These are phyloP conservation scores for Lagorchestes hirsutus DNA, from an alignment of 2,797 vertebrate genomes.

Conservation along the genomic window DNA sequence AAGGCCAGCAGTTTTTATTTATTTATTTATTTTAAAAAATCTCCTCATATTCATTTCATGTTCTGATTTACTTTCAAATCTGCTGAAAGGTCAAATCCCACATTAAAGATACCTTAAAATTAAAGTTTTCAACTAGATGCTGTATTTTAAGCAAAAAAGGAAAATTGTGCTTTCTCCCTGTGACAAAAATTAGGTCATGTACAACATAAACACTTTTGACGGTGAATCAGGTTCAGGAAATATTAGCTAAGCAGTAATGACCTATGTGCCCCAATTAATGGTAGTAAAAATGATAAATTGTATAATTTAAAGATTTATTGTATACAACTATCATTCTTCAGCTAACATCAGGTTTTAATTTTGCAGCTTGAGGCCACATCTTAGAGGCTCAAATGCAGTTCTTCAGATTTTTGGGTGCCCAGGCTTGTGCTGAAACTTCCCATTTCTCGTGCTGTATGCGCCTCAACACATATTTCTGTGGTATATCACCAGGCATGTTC, in stretches of 20 bases:
- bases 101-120: slow-evolving; percentile 62
- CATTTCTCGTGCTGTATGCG: slow-evolving; percentile 11
- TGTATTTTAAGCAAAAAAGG: slow-evolving; percentile 67
- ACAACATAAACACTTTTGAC: slow-evolving; percentile 80
- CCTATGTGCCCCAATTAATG: slow-evolving; percentile 53
- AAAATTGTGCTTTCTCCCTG: slow-evolving; percentile 58
- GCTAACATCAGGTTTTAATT: slow-evolving; percentile 51
- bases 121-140: slow-evolving; percentile 59
- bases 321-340: slow-evolving; percentile 60
- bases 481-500: slow-evolving; percentile 6
- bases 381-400: slow-evolving; percentile 62
- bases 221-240: slow-evolving; percentile 80
- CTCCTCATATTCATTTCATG: slow-evolving; percentile 30
- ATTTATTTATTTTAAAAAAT: slow-evolving; percentile 28
- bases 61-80: slow-evolving; percentile 52
- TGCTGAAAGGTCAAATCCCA: slow-evolving; percentile 65
- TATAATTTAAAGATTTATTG: slow-evolving; percentile 63
- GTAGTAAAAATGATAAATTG: slow-evolving; percentile 47
- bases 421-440: slow-evolving; percentile 39
- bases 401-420: slow-evolving; percentile 54
- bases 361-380: slow-evolving; percentile 53
- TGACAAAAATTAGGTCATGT: slow-evolving; percentile 75
- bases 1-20: slow-evolving; percentile 7
- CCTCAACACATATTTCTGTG: slow-evolving; percentile 58
- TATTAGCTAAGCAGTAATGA: slow-evolving; percentile 79